phyloP scores from a whole-genome alignment of 1,140 invertebrate species.

The Coptotermes formosanus region DNA sequence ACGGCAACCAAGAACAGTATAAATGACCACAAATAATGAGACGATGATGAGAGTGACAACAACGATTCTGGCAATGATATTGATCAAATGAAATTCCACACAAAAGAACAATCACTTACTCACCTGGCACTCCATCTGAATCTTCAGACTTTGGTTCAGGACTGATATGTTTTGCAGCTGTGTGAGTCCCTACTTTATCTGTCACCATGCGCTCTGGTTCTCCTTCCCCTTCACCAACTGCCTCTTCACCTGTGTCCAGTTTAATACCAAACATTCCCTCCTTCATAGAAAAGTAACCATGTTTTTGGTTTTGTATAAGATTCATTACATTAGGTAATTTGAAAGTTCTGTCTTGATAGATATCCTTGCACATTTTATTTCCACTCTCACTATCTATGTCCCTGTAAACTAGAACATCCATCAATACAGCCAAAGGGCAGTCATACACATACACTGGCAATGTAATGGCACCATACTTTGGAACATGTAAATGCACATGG shows the following conservation, averaged over 20 bases:
- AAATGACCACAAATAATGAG: too few species aligned
- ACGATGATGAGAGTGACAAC: too few species aligned
- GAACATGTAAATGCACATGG: not conserved
- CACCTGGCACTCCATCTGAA: conserved; percentile 41
- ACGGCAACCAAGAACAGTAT: too few species aligned
- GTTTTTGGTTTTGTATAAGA: not conserved
- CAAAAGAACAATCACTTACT: not conserved
- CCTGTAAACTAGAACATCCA: conserved; percentile 58
- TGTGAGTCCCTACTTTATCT: not conserved
- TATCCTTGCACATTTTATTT: conserved; percentile 24
- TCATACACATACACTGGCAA: conserved; percentile 72
- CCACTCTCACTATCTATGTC: not conserved
- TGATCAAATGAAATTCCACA: too few species aligned
- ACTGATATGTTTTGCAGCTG: conserved; percentile 36
- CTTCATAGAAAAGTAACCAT: not conserved
- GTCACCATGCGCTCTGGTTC: not conserved
- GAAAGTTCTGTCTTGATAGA: conserved; percentile 54
- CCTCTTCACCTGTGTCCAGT: not conserved
- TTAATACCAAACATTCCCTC: not conserved
- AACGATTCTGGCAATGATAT: too few species aligned
- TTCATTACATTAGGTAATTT: conserved; percentile 39
- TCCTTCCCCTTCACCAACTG: not conserved
- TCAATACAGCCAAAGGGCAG: conserved; percentile 60
- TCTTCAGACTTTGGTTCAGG: conserved; percentile 53
- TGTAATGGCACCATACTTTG: conserved; percentile 41